Base-by-base conservation (phyloP, 2,888 invertebrate genomes). In the Drosophila seclusa region DNA sequence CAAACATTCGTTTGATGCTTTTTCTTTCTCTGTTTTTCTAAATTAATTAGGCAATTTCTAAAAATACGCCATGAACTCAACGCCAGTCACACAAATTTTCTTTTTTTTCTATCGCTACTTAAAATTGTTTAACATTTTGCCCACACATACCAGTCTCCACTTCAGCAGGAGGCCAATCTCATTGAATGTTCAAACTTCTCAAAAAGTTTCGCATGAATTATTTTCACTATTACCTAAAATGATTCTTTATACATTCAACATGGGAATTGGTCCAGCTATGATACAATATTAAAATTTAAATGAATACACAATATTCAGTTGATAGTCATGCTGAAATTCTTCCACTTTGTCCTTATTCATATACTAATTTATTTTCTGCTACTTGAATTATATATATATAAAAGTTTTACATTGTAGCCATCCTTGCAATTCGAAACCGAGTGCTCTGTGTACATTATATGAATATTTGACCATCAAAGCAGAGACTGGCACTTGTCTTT, bases 51-150 rank as follows among this genome's bases (percentile, higher is more conserved):
- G 79, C 78, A 89, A 82, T 81, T 80, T 89, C 90, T 89, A 90
- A 81, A 91, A 91, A 91, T 92, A 91, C 29, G 57, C 45, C 72
- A 86, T 91, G 89, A 91, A 89, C 89, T 91, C 91, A 92, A 87
- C 77, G 76, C 73, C 65, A 89, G 76, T 73, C 83, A 74, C 68
- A 77, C 64, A 74, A 54, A 65, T n/a, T 27, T 16, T 45, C 4
- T 2, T 45, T 18, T 18, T 60, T 59, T 72, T 69, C 59, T 49
- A 71, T 68, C 45, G 68, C 83, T 71, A 80, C 89, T 85, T 80
- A 70, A 80, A 63, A 76, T 82, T 80, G 54, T 67, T 76, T 48
- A 75, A 55, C 54, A 45, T 62, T 70, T 70, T 68, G 58, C 59
- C 31, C 29, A n/a, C 57, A 57, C 34, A 32, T 45, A 48, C 32